Conservation (phyloP, 2,888 invertebrate genomes). For the Drosophila infuscata region DNA sequence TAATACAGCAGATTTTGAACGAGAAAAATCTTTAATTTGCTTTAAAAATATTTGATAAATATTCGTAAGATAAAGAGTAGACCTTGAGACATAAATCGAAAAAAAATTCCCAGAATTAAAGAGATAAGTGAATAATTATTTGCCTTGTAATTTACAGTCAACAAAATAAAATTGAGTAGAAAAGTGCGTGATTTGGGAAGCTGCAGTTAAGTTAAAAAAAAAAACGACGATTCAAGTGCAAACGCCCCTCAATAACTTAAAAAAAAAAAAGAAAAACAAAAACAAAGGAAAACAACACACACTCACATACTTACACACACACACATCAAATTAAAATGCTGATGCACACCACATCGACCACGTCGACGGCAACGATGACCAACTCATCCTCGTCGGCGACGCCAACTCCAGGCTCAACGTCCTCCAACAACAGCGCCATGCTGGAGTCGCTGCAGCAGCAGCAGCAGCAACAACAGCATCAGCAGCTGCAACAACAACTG, state of each 20-base stretch:
- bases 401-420: conserved; percentile 80
- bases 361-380: conserved; percentile 76
- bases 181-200: conserved; percentile 43
- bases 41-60: not conserved
- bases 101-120: not conserved
- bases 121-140: conserved; percentile 10
- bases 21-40: not conserved
- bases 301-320: not conserved
- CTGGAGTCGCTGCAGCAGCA: conserved; percentile 72
- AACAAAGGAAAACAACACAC: not conserved
- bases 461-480: conserved; percentile 61
- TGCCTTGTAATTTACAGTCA: conserved; percentile 35
- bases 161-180: conserved; percentile 21
- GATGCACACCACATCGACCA: conserved; percentile 71
- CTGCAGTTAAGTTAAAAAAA: conserved; percentile 30
- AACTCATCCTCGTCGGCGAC: conserved; percentile 78
- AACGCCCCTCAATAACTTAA: conserved; percentile 29
- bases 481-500: conserved; percentile 63
- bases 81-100: not conserved
- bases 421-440: conserved; percentile 80
- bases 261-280: not conserved
- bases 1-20: not conserved
- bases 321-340: conserved; percentile 49
- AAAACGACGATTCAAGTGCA: conserved; percentile 30
- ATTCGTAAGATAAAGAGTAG: not conserved